Base-by-base conservation (phyloP, 2,113 vertebrate genomes). In the Rhabdomys dilectus region DNA sequence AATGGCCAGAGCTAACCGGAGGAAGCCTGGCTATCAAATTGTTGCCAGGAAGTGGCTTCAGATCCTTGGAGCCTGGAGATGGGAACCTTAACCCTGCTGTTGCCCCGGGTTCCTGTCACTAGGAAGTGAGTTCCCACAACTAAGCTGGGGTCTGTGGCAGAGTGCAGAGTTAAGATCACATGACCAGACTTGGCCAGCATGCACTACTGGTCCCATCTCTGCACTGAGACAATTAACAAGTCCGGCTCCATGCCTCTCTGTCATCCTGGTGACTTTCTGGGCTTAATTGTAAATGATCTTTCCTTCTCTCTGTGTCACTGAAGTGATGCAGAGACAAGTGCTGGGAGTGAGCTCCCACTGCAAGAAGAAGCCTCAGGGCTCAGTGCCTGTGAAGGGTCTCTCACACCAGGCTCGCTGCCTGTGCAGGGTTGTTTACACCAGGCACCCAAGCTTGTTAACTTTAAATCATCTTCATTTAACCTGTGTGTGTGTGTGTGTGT, bases 401-500 rank as follows among this genome's bases (percentile, higher is more conserved):
- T 85, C 58, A 84, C 24, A 84, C 22, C n/a, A 62, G 56, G 81
- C 81, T 62, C 58, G 3, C n/a, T 72, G 48, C 60, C 34, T 15
- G 84, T 7, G 24, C 62, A 31, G 82, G 26, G 15, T 2, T 1
- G 13, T 29, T 66, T 62, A 86, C 31, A 48, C 62, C 29, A 87
- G 62, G 62, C 31, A 68, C 31, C 29, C 24, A 84, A 96, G 85
- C 98, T 98, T 98, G 98, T 98, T 98, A 98, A 98, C 34, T 85
- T 96, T 98, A 98, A 96, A 97, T 98, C 96, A 97, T 98, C 97
- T 98, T 98, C 97, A 22, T 97, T 98, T 98, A 97, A 96, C 82
- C 96, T 97, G 97, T 42, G 51, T 85, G 22, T 42, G 22, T 42
- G 93, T 92, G 97, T 98, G 97, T 97, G 76, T 97, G 97, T 56